A percentile compares a stretch with the other conserved stretches of the same genome.
Evolutionary conservation across 2,113 vertebrate species (phyloP).

Genomic region (Hemibagrus wyckioides): DNA sequence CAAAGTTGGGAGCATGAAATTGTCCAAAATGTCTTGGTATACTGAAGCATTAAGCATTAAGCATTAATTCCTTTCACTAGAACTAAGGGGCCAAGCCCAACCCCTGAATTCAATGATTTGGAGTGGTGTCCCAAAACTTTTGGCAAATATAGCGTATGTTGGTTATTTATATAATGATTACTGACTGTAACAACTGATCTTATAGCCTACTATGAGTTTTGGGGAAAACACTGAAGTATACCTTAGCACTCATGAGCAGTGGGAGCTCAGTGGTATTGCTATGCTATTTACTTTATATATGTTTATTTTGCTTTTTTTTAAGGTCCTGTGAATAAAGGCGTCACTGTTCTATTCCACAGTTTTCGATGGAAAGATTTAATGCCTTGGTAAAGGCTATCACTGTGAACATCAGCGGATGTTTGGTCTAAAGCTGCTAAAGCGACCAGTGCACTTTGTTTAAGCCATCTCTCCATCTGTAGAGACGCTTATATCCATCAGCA

Average conservation of each 20-base stretch:
- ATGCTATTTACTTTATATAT: neutral
- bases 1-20: no score
- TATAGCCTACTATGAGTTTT: neutral
- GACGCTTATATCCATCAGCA: neutral
- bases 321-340: neutral
- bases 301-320: neutral
- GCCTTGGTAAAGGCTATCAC: neutral
- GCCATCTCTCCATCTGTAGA: conserved; percentile 37
- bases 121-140: no score
- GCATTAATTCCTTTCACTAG: no score
- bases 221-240: neutral
- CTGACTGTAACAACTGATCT: neutral
- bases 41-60: no score
- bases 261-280: neutral
- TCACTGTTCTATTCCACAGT: neutral
- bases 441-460: conserved; percentile 60
- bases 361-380: neutral
- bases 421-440: conserved; percentile 57
- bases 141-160: no score
- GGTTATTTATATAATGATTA: no score
- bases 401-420: conserved; percentile 64
- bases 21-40: no score
- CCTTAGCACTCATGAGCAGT: neutral
- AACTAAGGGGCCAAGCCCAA: no score
- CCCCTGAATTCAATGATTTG: no score